Percentiles rank a stretch among this genome's conserved stretches.
phyloP scores from a whole-genome alignment of 2,113 vertebrate genomes.

The Gymnobelideus leadbeateri region DNA sequence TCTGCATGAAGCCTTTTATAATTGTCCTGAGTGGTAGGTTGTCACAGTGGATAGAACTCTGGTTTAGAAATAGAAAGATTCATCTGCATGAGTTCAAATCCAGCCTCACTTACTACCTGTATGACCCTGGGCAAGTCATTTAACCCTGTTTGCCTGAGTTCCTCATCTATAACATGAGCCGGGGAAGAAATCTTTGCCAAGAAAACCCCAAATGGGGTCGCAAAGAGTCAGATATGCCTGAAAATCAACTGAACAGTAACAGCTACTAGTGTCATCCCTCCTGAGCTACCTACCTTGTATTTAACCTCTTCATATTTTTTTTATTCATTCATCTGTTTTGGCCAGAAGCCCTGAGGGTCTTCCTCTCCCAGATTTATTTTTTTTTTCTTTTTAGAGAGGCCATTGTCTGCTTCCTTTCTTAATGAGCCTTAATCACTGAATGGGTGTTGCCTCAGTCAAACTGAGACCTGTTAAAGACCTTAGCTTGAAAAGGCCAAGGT shows the following conservation, averaged over 20 bases:
- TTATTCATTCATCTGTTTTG: neutral
- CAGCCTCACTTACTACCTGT: neutral
- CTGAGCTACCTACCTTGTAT: neutral
- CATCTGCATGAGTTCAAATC: neutral
- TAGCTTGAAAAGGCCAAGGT: too few species aligned
- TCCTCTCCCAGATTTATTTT: too few species aligned
- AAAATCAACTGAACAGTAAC: neutral
- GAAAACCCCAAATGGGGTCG: neutral
- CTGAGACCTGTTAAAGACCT: too few species aligned
- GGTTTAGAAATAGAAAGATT: neutral
- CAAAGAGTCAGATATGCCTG: neutral
- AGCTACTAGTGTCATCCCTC: neutral
- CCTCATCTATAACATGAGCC: neutral
- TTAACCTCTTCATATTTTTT: neutral
- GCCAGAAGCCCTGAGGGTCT: too few species aligned
- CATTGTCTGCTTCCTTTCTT: too few species aligned
- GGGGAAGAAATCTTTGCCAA: neutral
- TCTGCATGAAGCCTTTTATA: neutral
- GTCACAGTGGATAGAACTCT: neutral
- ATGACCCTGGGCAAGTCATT: neutral
- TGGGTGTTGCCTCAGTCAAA: too few species aligned
- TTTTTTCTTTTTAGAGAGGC: too few species aligned
- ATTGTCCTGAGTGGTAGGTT: neutral
- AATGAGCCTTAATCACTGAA: too few species aligned
- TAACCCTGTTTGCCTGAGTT: neutral